Base-by-base conservation (phyloP, 2,888 invertebrate species). In the Meandrusa payeni region DNA sequence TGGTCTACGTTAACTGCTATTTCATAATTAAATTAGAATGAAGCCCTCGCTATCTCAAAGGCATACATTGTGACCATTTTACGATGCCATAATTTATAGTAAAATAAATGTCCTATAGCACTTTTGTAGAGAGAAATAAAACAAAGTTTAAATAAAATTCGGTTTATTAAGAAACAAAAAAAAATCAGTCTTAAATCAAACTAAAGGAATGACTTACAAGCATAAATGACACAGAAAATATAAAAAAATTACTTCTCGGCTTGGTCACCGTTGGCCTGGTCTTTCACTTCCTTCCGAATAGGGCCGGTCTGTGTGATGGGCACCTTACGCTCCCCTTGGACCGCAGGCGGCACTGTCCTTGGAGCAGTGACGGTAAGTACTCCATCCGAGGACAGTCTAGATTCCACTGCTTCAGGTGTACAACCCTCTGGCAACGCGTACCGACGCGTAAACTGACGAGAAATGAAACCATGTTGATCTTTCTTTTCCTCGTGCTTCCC, bases 401-500 rank as follows among this genome's bases (percentile, higher is more conserved):
- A 94, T 29, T 90, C 90, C 0, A 95, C 92, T 6, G 90, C 87
- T 34, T 91, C 91, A 0, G 93, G 83, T 48, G 92, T 90, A 47
- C 93, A 93, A 1, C 92, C 93, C 51, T 93, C 90, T 0, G 95
- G 95, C 46, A 95, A 68, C n/a, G 91, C 78, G 63, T 95, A 95
- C 32, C 93, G 91, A 1, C 95, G 89, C 0, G 92, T 89, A 55
- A 95, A 93, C 54, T 95, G 93, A 12, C 94, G 89, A 0, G 93
- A 91, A 39, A 95, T 91, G 51, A 85, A 92, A 0, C 95, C 94
- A 57, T 93, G 92, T 15, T 92, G 91, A 57, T 94, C 94, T 48
- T 91, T 90, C 60, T 91, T 92, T 66, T 95, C 94, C 56, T 94
- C 93, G 58, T 95, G 95, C 62, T 93, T 94, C 0, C 93, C 95